phyloP scores from a whole-genome alignment of 2,888 invertebrate species.

The Drosophila trichaetosa region DNA sequence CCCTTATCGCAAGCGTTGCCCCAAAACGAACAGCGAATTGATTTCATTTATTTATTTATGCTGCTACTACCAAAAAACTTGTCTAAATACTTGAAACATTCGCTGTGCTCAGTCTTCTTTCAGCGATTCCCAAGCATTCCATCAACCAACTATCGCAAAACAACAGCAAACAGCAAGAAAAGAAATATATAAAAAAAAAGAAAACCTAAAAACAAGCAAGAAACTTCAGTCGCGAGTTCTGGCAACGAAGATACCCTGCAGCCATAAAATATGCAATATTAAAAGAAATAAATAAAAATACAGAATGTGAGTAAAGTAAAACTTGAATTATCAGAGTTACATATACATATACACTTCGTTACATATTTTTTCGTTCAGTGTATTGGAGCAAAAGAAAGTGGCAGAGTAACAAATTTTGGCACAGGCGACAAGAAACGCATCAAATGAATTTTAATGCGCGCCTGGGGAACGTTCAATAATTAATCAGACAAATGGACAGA shows the following conservation, averaged over 20 bases:
- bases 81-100: slow-evolving; percentile 65
- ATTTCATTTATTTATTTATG: slow-evolving; percentile 71
- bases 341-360: not conserved
- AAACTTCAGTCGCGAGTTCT: not conserved
- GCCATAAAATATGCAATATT: not conserved
- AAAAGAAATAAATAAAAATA: not conserved
- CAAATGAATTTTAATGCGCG: slow-evolving; percentile 72
- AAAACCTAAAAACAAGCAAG: not conserved
- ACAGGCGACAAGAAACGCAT: slow-evolving; percentile 73
- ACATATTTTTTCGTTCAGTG: slow-evolving; percentile 2
- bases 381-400: slow-evolving; percentile 14
- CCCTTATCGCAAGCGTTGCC: slow-evolving; percentile 15
- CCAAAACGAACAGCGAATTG: slow-evolving; percentile 41
- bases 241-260: slow-evolving; percentile 1
- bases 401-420: slow-evolving; percentile 36
- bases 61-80: slow-evolving; percentile 57
- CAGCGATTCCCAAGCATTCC: slow-evolving; percentile 42
- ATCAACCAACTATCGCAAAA: slow-evolving; percentile 44
- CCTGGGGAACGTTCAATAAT: slow-evolving; percentile 66
- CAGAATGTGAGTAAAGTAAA: not conserved
- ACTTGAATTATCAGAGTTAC: not conserved
- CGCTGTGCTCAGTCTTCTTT: slow-evolving; percentile 43
- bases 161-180: slow-evolving; percentile 16
- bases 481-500: slow-evolving; percentile 64
- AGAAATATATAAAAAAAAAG: not conserved